Evolutionary conservation across 2,888 invertebrate species (phyloP), one percentile per base, ranked within the genome.

Genomic region (Entomobrya multifasciata): DNA sequence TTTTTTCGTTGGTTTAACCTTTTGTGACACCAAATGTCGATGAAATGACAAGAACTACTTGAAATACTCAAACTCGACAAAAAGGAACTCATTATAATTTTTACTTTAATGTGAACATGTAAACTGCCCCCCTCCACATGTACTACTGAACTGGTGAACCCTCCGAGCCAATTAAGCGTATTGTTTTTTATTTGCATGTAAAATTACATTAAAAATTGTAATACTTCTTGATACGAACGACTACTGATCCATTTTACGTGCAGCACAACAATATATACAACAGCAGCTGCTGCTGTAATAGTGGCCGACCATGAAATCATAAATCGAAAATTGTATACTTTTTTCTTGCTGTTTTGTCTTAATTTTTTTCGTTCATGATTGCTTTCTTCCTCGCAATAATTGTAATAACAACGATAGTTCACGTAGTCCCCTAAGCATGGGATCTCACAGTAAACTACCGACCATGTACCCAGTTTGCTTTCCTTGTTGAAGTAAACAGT

Each of bases 231-330:
- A 25, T 57, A 41, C 20, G 4, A 55, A 22, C 36, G 20, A 80
- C 82, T 82, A 70, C 87, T 87, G 87, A 87, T 87, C 87, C 62
- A 87, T 87, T 77, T 83, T 87, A 84, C 78, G 82, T 87, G 78
- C 67, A 20, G 36, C 65, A 41, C 17, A 52, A 70, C 47, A 27
- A 11, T 36, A 1, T 17, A 11, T 15, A 70, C 57, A 20, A 13
- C 74, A 55, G 30, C 60, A 22, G 57, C 22, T 41, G 57, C 41
- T 27, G 17, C 44, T 67, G 65, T 67, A 44, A 41, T 67, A 20
- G 10, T 65, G n/a, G 41, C 20, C 20, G 25, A 17, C n/a, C 36
- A 36, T 52, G 17, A 52, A 52, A 52, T 52, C 10, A 17, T 47
- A 78, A 78, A 74, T 74, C 55, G 74, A 41, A 77, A 77, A 60